Evolutionary conservation across 2,113 vertebrate genomes (phyloP), one percentile per base, ranked within the genome.

Genomic region (Monarcha castaneiventris): DNA sequence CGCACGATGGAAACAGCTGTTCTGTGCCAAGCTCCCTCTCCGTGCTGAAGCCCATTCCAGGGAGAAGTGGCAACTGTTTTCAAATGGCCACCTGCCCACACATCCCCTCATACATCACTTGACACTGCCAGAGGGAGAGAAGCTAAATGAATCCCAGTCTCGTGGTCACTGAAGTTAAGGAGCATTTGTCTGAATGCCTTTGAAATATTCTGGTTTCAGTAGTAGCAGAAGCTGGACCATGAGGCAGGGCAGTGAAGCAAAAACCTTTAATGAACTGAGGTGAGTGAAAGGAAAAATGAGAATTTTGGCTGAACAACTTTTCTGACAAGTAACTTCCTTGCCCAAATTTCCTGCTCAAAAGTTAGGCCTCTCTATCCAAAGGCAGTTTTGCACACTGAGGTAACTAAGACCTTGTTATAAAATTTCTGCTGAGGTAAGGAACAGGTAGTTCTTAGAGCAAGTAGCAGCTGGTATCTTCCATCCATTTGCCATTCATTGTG

Each of bases 1-100:
- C 0, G 0, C 16, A 16, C 2, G 5, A 7, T 4, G 19, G 37
- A 29, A 61, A 10, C 0, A 4, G 39, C 33, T 27, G 37, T 29
- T 41, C 30, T 11, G 41, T 16, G 35, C 66, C 89, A 64, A 2
- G 10, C 69, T 73, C 29, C 32, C 26, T 74, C 35, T 64, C 59
- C 0, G 0, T 1, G 5, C n/a, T 29, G 64, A 19, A 87, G 5
- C 35, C 16, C 41, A 3, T 29, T 66, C 46, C 13, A 4, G 20
- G 83, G 59, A 88, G 13, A 35, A 67, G 54, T 3, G 21, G 46
- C 21, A 39, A 17, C 58, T 81, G 29, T 21, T 71, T 55, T 26
- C 77, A 75, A 22, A 37, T 10, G 62, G 55, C 54, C 71, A 74
- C 62, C 51, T 74, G 55, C 35, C 56, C 48, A 58, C 52, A 5